These are phyloP conservation scores for Alitta virens DNA, from an alignment of 2,888 invertebrate genomes.

Conservation along the genomic window DNA sequence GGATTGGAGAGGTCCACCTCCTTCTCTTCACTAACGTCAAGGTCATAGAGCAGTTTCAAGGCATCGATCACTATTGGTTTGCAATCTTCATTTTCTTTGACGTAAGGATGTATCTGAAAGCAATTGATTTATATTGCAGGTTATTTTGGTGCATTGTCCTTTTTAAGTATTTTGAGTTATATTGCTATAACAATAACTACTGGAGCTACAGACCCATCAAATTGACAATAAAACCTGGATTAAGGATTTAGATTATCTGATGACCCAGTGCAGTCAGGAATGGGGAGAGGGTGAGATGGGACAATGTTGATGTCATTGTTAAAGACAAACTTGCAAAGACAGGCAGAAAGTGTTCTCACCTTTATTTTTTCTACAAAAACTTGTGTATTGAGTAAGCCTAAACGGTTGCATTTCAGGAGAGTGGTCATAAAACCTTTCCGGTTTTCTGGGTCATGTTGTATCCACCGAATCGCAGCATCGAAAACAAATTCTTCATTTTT, in stretches of 20 bases:
- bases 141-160: too few species aligned
- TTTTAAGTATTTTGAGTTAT: too few species aligned
- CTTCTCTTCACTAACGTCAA: constrained; percentile 80
- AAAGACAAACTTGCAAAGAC: too few species aligned
- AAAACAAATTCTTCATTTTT: constrained; percentile 53
- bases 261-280: too few species aligned
- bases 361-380: constrained; percentile 81
- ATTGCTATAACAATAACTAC: too few species aligned
- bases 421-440: constrained; percentile 75
- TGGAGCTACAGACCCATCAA: too few species aligned
- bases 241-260: too few species aligned
- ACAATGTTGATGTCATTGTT: too few species aligned
- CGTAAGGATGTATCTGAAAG: constrained; percentile 73
- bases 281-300: too few species aligned
- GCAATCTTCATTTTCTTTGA: constrained; percentile 77
- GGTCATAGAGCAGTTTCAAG: constrained; percentile 83
- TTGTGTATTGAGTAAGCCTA: constrained; percentile 74
- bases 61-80: constrained; percentile 88
- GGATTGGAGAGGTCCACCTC: constrained; percentile 64
- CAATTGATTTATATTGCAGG: too few species aligned
- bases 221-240: too few species aligned
- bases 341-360: too few species aligned
- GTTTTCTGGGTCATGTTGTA: constrained; percentile 71
- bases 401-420: constrained; percentile 46
- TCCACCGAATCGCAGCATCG: constrained; percentile 74